Evolutionary conservation across 2,888 invertebrate species (phyloP).

Genomic region (Leptothorax acervorum): DNA sequence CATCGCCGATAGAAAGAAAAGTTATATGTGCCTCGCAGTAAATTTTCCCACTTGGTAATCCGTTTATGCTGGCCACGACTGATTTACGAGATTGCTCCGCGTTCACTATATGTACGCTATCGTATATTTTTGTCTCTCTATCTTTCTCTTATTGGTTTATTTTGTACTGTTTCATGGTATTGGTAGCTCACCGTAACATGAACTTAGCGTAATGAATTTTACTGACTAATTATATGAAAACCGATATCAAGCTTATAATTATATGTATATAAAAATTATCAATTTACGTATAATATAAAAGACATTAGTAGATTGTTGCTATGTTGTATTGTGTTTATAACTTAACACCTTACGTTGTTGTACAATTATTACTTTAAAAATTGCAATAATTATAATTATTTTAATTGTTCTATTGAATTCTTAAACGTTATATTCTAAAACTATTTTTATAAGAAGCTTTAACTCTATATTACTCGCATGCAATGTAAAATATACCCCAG

Average conservation of each 20-base stretch:
- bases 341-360: not conserved
- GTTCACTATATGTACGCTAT: conserved; percentile 58
- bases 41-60: conserved; percentile 72
- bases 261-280: not conserved
- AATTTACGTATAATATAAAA: not conserved
- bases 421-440: too few species aligned
- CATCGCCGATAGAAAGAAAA: conserved; percentile 56
- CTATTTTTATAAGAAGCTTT: too few species aligned
- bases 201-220: conserved; percentile 22
- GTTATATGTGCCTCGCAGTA: conserved; percentile 64
- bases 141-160: conserved; percentile 19
- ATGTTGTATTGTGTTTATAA: too few species aligned
- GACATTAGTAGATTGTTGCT: too few species aligned
- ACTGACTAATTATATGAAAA: conserved; percentile 4
- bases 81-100: conserved; percentile 70
- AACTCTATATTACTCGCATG: too few species aligned
- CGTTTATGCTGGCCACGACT: conserved; percentile 66
- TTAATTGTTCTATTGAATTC: too few species aligned
- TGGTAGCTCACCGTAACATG: not conserved
- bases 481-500: too few species aligned
- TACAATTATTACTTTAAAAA: not conserved
- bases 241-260: not conserved
- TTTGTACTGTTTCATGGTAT: not conserved
- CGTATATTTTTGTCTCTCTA: conserved; percentile 30
- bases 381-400: not conserved